Percentiles rank a stretch among this genome's conserved stretches.
phyloP scores from a whole-genome alignment of 2,888 invertebrate species.

The Auanema freiburgensis region DNA sequence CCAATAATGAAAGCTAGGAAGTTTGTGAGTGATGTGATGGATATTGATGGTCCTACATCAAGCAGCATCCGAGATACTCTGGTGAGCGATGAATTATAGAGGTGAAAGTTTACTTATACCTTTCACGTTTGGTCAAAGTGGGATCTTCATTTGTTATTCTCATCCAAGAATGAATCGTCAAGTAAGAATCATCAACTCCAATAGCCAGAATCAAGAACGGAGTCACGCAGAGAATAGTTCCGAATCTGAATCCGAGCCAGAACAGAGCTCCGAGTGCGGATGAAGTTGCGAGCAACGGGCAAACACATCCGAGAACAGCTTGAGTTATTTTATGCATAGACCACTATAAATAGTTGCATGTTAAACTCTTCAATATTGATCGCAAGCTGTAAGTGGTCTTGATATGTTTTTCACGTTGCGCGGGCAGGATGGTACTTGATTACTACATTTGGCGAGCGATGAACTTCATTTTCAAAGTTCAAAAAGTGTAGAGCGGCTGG shows the following conservation, averaged over 20 bases:
- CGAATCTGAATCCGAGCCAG: constrained; percentile 56
- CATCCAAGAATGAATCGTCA: constrained; percentile 58
- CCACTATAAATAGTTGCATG: constrained; percentile 35
- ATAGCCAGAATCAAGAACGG: constrained; percentile 60
- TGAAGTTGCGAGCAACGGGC: constrained; percentile 56
- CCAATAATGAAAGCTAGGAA: constrained; percentile 71
- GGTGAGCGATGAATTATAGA: neutral
- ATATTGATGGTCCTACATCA: constrained; percentile 89
- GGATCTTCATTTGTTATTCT: constrained; percentile 31
- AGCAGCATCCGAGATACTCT: constrained; percentile 84
- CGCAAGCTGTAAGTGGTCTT: too few species aligned
- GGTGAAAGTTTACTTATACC: constrained; percentile 15
- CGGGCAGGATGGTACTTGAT: too few species aligned
- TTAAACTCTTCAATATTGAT: too few species aligned
- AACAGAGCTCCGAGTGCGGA: constrained; percentile 58
- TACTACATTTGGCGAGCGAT: too few species aligned
- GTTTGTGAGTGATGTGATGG: constrained; percentile 88
- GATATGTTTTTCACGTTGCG: too few species aligned
- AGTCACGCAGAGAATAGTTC: constrained; percentile 60
- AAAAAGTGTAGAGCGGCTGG: too few species aligned
- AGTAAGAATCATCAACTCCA: constrained; percentile 60
- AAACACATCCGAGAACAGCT: constrained; percentile 52
- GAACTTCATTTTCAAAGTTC: neutral
- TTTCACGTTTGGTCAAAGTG: constrained; percentile 34
- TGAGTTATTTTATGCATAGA: constrained; percentile 40